Percentiles rank a stretch among this genome's conserved stretches.
phyloP scores from a whole-genome alignment of 2,888 invertebrate genomes.

The Chaitophorus viminalis region DNA sequence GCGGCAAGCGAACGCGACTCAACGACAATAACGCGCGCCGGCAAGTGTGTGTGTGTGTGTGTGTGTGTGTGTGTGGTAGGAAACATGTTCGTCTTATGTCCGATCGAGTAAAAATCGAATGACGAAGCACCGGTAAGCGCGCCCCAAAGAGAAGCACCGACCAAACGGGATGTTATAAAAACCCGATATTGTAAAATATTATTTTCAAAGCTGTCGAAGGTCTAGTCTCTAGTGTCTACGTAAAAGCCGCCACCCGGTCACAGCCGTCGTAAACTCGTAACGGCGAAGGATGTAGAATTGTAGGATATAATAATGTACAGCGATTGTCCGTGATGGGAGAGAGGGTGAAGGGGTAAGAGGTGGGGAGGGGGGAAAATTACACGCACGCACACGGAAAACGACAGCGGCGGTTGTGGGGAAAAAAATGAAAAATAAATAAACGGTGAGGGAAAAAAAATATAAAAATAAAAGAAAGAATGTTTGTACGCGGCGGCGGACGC shows the following conservation, averaged over 20 bases:
- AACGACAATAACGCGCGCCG: neutral
- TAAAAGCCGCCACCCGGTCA: too few relatives aligned
- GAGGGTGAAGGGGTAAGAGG: neutral
- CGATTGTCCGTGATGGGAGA: neutral
- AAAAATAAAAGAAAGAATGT: conserved; percentile 63
- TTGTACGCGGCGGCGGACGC: conserved; percentile 43
- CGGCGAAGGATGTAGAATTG: neutral
- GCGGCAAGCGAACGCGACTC: conserved; percentile 1
- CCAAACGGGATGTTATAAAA: too few relatives aligned
- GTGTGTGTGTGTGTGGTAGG: neutral
- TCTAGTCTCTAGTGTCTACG: too few relatives aligned
- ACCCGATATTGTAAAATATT: too few relatives aligned
- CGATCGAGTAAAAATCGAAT: neutral
- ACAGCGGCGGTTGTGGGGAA: conserved; percentile 44
- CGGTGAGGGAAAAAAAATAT: conserved; percentile 56
- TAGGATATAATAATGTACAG: too few relatives aligned
- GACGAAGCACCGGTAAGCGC: neutral
- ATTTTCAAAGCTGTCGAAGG: too few relatives aligned
- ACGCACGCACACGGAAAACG: conserved; percentile 12
- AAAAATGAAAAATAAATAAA: conserved; percentile 54
- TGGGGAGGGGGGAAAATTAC: neutral
- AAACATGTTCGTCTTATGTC: too few relatives aligned
- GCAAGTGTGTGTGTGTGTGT: neutral
- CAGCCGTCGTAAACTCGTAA: neutral
- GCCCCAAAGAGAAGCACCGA: neutral